Evolutionary conservation across 2,113 vertebrate species (phyloP).

Genomic region (Sciurus niger): DNA sequence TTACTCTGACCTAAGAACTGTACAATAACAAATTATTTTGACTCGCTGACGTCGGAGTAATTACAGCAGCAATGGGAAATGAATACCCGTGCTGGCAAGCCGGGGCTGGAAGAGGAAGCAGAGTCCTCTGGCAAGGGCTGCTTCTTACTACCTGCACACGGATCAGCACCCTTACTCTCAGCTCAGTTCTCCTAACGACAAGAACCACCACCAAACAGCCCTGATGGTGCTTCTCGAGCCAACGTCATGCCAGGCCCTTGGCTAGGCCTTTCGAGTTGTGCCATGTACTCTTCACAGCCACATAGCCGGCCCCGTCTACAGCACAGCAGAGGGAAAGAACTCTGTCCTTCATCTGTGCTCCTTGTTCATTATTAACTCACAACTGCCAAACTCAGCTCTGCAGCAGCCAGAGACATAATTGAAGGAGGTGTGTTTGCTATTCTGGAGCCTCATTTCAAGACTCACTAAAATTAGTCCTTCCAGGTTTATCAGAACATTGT

Average conservation of each 20-base stretch:
- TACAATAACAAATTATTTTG: background rate
- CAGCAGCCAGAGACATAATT: background rate
- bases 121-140: background rate
- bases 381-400: background rate
- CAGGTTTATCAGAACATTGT: background rate
- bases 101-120: background rate
- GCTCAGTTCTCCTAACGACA: background rate
- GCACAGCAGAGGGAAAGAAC: background rate
- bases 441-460: background rate
- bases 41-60: background rate
- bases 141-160: background rate
- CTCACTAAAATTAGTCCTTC: background rate
- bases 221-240: background rate
- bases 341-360: background rate
- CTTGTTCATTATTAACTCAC: background rate
- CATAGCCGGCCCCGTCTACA: background rate
- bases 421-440: background rate
- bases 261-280: background rate
- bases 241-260: background rate
- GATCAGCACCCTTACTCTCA: background rate
- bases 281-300: background rate
- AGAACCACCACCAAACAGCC: background rate
- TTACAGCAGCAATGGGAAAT: background rate
- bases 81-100: background rate
- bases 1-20: background rate